Conservation (phyloP, 2,888 invertebrate species). For the Alcis repandata region DNA sequence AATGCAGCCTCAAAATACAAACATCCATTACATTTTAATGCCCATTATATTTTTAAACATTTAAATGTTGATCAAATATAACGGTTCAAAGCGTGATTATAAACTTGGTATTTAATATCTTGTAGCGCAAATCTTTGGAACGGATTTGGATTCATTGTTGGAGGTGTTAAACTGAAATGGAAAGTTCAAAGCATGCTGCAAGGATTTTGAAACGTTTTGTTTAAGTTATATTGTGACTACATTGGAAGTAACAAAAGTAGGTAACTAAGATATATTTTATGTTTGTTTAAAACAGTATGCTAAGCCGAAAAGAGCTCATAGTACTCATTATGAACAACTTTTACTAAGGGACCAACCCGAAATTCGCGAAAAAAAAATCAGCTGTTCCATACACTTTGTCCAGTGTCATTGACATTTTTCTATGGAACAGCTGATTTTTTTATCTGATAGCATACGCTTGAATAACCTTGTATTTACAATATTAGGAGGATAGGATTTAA, state of each 20-base stretch:
- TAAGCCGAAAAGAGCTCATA: too few relatives aligned
- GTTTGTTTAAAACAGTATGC: neutral
- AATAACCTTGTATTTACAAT: too few relatives aligned
- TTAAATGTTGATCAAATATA: constrained; percentile 19
- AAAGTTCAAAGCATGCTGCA: constrained; percentile 33
- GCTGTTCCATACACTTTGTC: too few relatives aligned
- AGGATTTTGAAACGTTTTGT: constrained; percentile 18
- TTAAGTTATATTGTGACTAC: neutral
- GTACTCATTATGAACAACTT: too few relatives aligned
- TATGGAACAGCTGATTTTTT: too few relatives aligned
- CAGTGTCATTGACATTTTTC: too few relatives aligned
- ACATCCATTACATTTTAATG: constrained; percentile 8
- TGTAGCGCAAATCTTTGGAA: constrained; percentile 24
- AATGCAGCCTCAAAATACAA: constrained; percentile 3
- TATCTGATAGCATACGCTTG: too few relatives aligned
- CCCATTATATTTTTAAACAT: constrained; percentile 13
- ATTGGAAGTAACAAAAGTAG: neutral
- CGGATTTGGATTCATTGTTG: constrained; percentile 24
- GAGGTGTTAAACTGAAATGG: constrained; percentile 14
- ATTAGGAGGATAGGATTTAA: too few relatives aligned
- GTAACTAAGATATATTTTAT: too few relatives aligned
- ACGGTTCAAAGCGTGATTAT: constrained; percentile 19
- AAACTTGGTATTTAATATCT: constrained; percentile 30
- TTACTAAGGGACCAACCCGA: too few relatives aligned
- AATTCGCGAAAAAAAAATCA: too few relatives aligned